phyloP scores from a whole-genome alignment of 2,888 invertebrate genomes.

The Drosophila paracracens region DNA sequence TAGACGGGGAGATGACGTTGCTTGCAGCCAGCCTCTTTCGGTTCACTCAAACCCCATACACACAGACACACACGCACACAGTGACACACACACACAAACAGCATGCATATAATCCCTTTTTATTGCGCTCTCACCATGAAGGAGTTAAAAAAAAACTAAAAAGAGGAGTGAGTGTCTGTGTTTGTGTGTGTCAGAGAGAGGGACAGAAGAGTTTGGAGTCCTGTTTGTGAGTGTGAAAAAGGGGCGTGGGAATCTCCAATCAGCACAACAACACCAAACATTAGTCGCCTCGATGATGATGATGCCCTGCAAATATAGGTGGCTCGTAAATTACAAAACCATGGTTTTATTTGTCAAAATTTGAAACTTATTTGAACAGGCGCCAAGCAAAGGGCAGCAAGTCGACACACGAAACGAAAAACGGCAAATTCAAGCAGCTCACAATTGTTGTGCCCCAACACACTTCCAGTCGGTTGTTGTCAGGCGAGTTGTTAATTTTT shows the following conservation, averaged over 20 bases:
- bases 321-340: constrained; percentile 84
- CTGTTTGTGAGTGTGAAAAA: constrained; percentile 42
- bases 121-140: constrained; percentile 64
- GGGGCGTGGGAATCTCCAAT: constrained; percentile 53
- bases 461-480: constrained; percentile 36
- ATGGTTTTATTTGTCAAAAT: constrained; percentile 85
- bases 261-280: constrained; percentile 31
- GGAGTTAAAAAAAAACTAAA: constrained; percentile 17
- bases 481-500: constrained; percentile 46
- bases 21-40: constrained; percentile 71
- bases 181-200: not conserved
- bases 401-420: constrained; percentile 29
- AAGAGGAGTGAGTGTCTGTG: constrained; percentile 34
- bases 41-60: constrained; percentile 26
- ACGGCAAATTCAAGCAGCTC: constrained; percentile 10
- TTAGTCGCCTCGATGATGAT: constrained; percentile 56
- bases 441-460: constrained; percentile 18
- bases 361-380: constrained; percentile 85
- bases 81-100: constrained; percentile 25
- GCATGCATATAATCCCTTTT: constrained; percentile 68
- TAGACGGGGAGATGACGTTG: constrained; percentile 68
- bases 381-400: constrained; percentile 69
- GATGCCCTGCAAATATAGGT: constrained; percentile 36
- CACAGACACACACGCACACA: constrained; percentile 27
- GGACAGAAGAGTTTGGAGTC: constrained; percentile 21